Base-by-base conservation (phyloP, 30 jellyfish, hydroid and myxozoan genomes). In the Aurelia aurita region DNA sequence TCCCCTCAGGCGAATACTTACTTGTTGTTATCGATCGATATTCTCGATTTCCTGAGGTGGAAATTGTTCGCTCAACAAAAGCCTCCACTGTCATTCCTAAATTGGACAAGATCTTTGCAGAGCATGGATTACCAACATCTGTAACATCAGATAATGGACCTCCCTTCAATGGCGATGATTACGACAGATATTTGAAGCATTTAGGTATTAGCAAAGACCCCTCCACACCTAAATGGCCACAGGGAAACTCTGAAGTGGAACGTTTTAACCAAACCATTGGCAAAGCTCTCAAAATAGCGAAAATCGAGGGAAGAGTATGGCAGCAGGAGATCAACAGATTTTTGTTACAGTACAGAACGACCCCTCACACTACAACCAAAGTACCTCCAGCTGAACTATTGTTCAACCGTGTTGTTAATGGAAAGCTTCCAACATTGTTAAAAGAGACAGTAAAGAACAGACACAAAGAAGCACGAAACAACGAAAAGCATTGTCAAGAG, bases 81-180 rank as follows among this genome's bases (percentile, higher is more conserved):
- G 79, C 87, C 19, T n/a, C 20, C 20, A 79, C 89, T 8, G 90
- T 39, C 8, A 54, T 80, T 18, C 89, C 89, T 26, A 47, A 80
- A 11, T 16, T 80, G 25, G 91, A 80, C 47, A 11, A 47, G 1
- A 80, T 80, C 20, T 43, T 80, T 47, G 78, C 59, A 10, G 12
- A 25, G 11, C 75, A 44, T n/a, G 89, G 91, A 28, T 66, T 67
- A 13, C 88, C 78, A 7, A 81, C 29, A 27, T 18, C 44, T 20
- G 3, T 83, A 2, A 84, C 9, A 5, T 5, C 80, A 19, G 93
- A 69, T 51, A 83, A 72, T 44, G 89, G 91, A 65, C 91, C 91
- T 18, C 89, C 91, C 11, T 67, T 43, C 43, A 32, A 66, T 78
- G 88, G 87, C 74, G 45, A 64, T 63, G 91, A 78, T 14, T 58